phyloP scores from a whole-genome alignment of 1,140 invertebrate genomes.

The Caerostris extrusa region DNA sequence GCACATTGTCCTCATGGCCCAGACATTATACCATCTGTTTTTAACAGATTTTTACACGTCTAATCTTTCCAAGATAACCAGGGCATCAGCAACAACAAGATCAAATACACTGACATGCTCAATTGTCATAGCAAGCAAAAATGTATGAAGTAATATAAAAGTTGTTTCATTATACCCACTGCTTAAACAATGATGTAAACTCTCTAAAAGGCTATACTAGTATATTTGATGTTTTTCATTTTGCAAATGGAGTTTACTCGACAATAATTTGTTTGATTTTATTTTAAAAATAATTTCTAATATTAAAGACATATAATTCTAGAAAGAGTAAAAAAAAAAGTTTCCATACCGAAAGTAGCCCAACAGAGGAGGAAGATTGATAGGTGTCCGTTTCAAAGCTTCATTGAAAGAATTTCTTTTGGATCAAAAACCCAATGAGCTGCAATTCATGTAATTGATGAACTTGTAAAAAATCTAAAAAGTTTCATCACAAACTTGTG shows the following conservation, averaged over 20 bases:
- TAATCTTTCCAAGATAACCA: too few species aligned
- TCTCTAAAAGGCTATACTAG: neutral
- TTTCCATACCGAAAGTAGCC: conserved; percentile 69
- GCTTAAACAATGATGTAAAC: neutral
- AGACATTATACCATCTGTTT: too few species aligned
- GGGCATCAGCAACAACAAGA: too few species aligned
- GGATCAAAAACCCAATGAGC: neutral
- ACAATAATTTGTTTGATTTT: neutral
- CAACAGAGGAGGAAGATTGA: conserved; percentile 63
- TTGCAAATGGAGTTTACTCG: neutral
- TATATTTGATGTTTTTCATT: neutral
- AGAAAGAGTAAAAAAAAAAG: neutral
- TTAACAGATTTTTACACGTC: too few species aligned
- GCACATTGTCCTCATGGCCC: too few species aligned
- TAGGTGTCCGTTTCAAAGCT: conserved; percentile 48
- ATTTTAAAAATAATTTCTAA: neutral
- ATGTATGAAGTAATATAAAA: too few species aligned
- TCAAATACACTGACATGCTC: too few species aligned
- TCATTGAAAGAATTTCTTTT: conserved; percentile 13
- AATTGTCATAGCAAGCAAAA: too few species aligned
- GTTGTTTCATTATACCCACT: too few species aligned
- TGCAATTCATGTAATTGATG: conserved; percentile 62
- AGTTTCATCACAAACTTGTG: conserved; percentile 67
- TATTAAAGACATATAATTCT: neutral
- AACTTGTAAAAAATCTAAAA: conserved; percentile 49